These are phyloP conservation scores for Mesaphorura yosii DNA, from an alignment of 1,140 invertebrate genomes.

Conservation along the genomic window DNA sequence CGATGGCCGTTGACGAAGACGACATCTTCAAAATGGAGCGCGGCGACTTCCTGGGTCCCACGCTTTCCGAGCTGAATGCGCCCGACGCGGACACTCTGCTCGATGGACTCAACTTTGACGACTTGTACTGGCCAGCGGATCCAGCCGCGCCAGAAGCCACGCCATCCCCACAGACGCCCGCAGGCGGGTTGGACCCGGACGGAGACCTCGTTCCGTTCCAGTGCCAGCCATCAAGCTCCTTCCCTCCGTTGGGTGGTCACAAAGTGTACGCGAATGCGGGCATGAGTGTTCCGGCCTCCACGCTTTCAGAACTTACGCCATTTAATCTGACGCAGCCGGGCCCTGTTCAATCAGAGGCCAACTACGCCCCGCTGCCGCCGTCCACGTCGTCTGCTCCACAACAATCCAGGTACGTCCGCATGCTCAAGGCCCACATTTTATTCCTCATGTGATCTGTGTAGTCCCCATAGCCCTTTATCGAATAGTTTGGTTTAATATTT, in stretches of 20 bases:
- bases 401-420: constrained; percentile 5
- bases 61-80: constrained; percentile 72
- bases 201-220: constrained; percentile 23
- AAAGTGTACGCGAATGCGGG: constrained; percentile 7
- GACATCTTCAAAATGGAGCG: constrained; percentile 83
- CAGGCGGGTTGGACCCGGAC: constrained; percentile 21
- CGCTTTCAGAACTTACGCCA: constrained; percentile 15
- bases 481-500: too few relatives aligned
- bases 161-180: constrained; percentile 26
- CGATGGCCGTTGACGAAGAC: constrained; percentile 56
- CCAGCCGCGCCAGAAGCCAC: constrained; percentile 23
- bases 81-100: constrained; percentile 63
- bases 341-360: neutral
- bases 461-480: too few relatives aligned
- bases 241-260: constrained; percentile 14
- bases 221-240: constrained; percentile 24
- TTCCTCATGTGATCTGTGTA: too few relatives aligned
- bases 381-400: constrained; percentile 10
- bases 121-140: constrained; percentile 61
- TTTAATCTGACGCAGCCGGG: constrained; percentile 9
- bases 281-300: constrained; percentile 15
- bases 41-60: constrained; percentile 70
- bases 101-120: constrained; percentile 73
- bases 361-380: neutral
- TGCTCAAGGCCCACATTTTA: too few relatives aligned